phyloP scores from a whole-genome alignment of 35 echinoderm and acorn worm species.

The Strongylocentrotus purpuratus region DNA sequence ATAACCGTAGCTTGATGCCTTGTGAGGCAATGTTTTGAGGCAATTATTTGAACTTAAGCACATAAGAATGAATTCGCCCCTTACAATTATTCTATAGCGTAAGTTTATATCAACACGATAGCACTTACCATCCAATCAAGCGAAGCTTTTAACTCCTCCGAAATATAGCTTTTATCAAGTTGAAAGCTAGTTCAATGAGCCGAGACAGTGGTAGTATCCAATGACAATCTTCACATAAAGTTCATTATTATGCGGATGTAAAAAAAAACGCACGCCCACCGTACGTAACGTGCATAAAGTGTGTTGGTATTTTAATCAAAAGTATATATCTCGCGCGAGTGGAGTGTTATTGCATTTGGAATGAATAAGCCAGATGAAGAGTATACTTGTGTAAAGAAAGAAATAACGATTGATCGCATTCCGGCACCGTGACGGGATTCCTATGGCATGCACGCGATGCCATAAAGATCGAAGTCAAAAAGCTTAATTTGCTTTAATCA shows the following conservation, averaged over 20 bases:
- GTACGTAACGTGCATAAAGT: not conserved
- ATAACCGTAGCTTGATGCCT: too few relatives aligned
- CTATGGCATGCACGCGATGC: too few relatives aligned
- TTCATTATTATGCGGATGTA: too few relatives aligned
- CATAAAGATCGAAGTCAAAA: too few relatives aligned
- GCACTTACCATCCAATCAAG: not conserved
- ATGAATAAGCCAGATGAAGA: not conserved
- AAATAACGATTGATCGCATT: not conserved
- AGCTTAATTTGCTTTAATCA: too few relatives aligned
- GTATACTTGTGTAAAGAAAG: not conserved
- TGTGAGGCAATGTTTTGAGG: too few relatives aligned
- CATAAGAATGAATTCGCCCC: not conserved
- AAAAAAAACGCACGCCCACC: not conserved
- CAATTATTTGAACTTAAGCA: too few relatives aligned
- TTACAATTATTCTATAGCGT: not conserved
- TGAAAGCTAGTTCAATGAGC: not conserved
- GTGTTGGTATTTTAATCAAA: not conserved
- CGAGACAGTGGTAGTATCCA: not conserved
- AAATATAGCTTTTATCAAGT: not conserved
- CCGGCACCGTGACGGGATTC: too few relatives aligned
- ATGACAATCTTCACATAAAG: too few relatives aligned
- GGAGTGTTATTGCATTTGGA: not conserved
- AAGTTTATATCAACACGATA: not conserved
- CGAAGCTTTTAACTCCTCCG: not conserved
- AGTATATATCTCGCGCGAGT: not conserved